Evolutionary conservation across 1,140 invertebrate genomes (phyloP).

Genomic region (Cyclina sinensis): DNA sequence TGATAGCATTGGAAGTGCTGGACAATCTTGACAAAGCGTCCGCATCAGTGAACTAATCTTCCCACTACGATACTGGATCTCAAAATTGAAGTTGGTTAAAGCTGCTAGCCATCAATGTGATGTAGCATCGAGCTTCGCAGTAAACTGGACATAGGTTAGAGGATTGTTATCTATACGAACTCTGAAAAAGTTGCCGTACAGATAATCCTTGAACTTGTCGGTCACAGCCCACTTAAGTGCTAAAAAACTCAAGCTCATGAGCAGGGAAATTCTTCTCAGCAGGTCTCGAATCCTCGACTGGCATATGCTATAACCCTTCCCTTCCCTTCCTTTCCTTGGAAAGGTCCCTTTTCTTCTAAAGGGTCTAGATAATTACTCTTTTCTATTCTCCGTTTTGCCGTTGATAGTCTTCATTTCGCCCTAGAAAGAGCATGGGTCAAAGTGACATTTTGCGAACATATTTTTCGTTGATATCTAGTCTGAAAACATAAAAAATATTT

Average conservation of each 20-base stretch:
- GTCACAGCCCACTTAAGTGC: slow-evolving; percentile 67
- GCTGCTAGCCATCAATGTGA: slow-evolving; percentile 62
- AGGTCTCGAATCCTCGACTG: slow-evolving; percentile 2
- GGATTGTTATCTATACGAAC: slow-evolving; percentile 75
- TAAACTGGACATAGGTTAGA: slow-evolving; percentile 69
- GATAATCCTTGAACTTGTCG: slow-evolving; percentile 71
- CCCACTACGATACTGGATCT: slow-evolving; percentile 62
- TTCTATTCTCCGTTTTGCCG: too few relatives aligned
- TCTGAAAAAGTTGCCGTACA: slow-evolving; percentile 62
- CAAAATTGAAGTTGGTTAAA: slow-evolving; percentile 64
- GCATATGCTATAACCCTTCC: slow-evolving; percentile 50
- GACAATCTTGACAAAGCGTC: too few relatives aligned
- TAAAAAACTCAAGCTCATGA: slow-evolving; percentile 65
- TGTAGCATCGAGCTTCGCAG: slow-evolving; percentile 70
- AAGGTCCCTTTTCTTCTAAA: too few relatives aligned
- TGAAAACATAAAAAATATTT: too few relatives aligned
- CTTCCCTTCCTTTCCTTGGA: too few relatives aligned
- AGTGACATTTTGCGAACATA: too few relatives aligned
- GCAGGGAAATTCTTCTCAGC: slow-evolving; percentile 38
- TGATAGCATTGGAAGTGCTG: too few relatives aligned
- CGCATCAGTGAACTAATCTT: slow-evolving; percentile 66
- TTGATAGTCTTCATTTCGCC: too few relatives aligned
- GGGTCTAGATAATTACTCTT: too few relatives aligned
- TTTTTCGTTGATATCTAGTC: too few relatives aligned
- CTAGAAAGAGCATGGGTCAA: too few relatives aligned